A percentile compares a stretch with the other conserved stretches of the same genome.
Conservation (phyloP, 2,888 invertebrate genomes). For the Diabrotica balteata region DNA sequence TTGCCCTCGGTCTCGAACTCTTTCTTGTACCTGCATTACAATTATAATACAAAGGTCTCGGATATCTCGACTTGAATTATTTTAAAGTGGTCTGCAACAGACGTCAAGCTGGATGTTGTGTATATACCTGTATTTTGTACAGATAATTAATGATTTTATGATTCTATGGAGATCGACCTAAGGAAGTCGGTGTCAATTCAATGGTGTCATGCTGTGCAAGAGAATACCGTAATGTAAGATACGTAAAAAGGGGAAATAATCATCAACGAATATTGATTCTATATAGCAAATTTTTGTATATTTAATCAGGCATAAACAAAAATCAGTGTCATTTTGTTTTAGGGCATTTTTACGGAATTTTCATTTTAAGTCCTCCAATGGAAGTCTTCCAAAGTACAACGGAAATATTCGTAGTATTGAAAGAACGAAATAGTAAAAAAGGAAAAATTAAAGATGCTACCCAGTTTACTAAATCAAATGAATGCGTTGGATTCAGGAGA, state of each 20-base stretch:
- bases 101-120: neutral
- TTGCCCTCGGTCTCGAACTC: neutral
- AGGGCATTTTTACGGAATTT: too few species aligned
- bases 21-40: neutral
- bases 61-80: constrained; percentile 6
- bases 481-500: too few species aligned
- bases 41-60: neutral
- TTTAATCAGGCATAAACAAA: too few species aligned
- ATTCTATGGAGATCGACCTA: constrained; percentile 2
- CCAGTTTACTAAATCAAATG: too few species aligned
- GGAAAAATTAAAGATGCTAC: too few species aligned
- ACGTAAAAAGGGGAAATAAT: neutral
- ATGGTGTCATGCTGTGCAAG: neutral
- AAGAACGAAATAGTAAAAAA: too few species aligned
- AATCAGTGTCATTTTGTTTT: too few species aligned
- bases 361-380: too few species aligned
- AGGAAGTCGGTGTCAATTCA: neutral
- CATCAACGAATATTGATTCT: too few species aligned
- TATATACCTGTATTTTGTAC: constrained; percentile 1
- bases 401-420: too few species aligned
- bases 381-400: too few species aligned
- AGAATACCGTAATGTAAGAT: neutral
- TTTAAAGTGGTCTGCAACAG: constrained; percentile 14
- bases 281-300: too few species aligned
- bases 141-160: constrained; percentile 2